These are phyloP conservation scores for Sandelia bainsii DNA, from an alignment of 2,797 vertebrate genomes.

Conservation along the genomic window DNA sequence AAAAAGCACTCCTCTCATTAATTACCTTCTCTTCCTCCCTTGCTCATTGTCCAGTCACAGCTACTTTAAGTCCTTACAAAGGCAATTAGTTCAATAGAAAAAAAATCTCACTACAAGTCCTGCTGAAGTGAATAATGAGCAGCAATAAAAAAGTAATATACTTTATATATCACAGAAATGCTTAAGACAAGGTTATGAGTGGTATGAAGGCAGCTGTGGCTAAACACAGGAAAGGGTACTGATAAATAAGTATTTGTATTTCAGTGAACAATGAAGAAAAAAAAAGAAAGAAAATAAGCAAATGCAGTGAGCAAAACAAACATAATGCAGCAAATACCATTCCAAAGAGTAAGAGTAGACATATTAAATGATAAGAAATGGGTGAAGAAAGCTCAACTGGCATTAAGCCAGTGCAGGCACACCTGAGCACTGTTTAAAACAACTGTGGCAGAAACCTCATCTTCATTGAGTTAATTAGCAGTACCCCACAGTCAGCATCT, in stretches of 20 bases:
- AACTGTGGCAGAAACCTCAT: slow-evolving; percentile 76
- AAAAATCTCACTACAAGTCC: slow-evolving; percentile 36
- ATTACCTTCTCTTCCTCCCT: slow-evolving; percentile 74
- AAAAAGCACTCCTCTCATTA: slow-evolving; percentile 69
- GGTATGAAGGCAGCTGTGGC: slow-evolving; percentile 21
- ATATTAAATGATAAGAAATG: slow-evolving; percentile 17
- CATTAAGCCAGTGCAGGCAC: slow-evolving; percentile 53
- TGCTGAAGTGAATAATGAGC: slow-evolving; percentile 53
- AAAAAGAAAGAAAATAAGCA: neutral
- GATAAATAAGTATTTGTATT: slow-evolving; percentile 20
- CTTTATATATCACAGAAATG: slow-evolving; percentile 36
- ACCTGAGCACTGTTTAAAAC: slow-evolving; percentile 79
- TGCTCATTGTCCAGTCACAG: slow-evolving; percentile 69
- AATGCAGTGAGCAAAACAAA: slow-evolving; percentile 5
- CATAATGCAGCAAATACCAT: slow-evolving; percentile 5
- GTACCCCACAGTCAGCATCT: slow-evolving; percentile 77
- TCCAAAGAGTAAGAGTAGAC: slow-evolving; percentile 3
- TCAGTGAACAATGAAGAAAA: slow-evolving; percentile 23
- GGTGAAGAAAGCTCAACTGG: slow-evolving; percentile 20
- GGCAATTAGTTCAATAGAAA: slow-evolving; percentile 65
- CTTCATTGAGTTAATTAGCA: slow-evolving; percentile 82
- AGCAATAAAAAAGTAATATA: slow-evolving; percentile 47
- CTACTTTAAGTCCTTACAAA: slow-evolving; percentile 73
- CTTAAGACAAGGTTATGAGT: slow-evolving; percentile 24
- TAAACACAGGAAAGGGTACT: slow-evolving; percentile 23